A percentile compares a stretch with the other conserved stretches of the same genome.
Evolutionary conservation across 2,797 vertebrate species (phyloP).

Genomic region (Remorina albescens): DNA sequence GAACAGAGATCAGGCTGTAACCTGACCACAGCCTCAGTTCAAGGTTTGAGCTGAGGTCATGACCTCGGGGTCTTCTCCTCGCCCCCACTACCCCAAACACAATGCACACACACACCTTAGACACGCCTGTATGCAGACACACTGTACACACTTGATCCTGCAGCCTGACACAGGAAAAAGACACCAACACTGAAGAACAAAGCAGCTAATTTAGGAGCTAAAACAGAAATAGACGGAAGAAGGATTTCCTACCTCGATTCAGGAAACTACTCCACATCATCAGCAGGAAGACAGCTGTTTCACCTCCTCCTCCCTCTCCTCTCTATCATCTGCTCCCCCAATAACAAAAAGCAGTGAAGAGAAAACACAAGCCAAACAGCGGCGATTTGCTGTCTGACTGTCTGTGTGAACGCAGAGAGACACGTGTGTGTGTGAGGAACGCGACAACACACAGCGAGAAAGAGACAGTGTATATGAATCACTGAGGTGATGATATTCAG

Average conservation of each 20-base stretch:
- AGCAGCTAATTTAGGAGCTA: neutral
- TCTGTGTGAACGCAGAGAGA: constrained; percentile 40
- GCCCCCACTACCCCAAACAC: neutral
- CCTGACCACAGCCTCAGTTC: constrained; percentile 8
- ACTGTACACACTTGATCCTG: neutral
- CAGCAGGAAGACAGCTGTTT: constrained; percentile 51
- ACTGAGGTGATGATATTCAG: constrained; percentile 66
- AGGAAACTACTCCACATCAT: constrained; percentile 74
- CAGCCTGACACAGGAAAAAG: neutral
- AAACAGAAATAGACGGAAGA: constrained; percentile 26
- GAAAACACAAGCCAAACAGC: constrained; percentile 49
- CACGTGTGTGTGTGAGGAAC: constrained; percentile 35
- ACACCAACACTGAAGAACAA: neutral
- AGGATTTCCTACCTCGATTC: constrained; percentile 70
- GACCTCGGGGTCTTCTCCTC: constrained; percentile 9
- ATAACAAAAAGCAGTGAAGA: constrained; percentile 33
- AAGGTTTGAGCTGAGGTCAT: constrained; percentile 35
- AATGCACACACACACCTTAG: constrained; percentile 2
- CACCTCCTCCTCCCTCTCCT: constrained; percentile 47
- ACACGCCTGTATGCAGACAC: constrained; percentile 8
- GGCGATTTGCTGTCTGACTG: constrained; percentile 44
- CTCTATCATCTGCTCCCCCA: constrained; percentile 57
- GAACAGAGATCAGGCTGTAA: neutral
- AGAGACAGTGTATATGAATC: constrained; percentile 56
- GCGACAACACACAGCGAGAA: constrained; percentile 30